Evolutionary conservation across 2,113 vertebrate species (phyloP).

Genomic region (Oceanodroma tethys): DNA sequence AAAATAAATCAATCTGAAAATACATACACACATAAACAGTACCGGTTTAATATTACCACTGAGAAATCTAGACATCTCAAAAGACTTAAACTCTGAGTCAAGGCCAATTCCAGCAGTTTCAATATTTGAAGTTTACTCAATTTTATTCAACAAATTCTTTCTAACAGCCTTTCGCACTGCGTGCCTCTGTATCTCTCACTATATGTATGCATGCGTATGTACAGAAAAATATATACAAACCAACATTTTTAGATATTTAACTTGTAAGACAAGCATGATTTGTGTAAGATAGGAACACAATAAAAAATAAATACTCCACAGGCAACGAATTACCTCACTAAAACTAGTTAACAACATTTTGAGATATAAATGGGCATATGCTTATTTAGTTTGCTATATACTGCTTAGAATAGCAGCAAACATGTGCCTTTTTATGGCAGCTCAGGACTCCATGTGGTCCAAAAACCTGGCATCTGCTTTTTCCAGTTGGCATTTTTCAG

Average conservation of each 20-base stretch:
- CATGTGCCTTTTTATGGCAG: not conserved
- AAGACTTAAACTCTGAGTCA: not conserved
- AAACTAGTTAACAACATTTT: not conserved
- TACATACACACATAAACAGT: not conserved
- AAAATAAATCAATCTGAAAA: conserved; percentile 3
- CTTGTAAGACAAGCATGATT: not conserved
- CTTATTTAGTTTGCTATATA: not conserved
- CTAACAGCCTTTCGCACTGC: not conserved
- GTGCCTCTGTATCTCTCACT: not conserved
- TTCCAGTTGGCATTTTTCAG: not conserved
- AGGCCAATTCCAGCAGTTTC: not conserved
- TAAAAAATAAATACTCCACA: not conserved
- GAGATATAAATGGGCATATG: not conserved
- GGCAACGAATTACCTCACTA: not conserved
- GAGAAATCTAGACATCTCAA: not conserved
- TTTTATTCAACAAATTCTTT: not conserved
- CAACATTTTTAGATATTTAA: not conserved
- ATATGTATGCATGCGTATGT: no score
- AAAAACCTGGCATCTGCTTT: not conserved
- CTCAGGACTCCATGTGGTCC: not conserved
- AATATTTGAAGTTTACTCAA: not conserved
- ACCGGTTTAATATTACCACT: not conserved
- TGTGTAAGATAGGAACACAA: not conserved
- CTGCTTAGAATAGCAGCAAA: not conserved
- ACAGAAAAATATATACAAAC: not conserved